These are phyloP conservation scores for Allacma fusca DNA, from an alignment of 2,888 invertebrate genomes.

Conservation along the genomic window DNA sequence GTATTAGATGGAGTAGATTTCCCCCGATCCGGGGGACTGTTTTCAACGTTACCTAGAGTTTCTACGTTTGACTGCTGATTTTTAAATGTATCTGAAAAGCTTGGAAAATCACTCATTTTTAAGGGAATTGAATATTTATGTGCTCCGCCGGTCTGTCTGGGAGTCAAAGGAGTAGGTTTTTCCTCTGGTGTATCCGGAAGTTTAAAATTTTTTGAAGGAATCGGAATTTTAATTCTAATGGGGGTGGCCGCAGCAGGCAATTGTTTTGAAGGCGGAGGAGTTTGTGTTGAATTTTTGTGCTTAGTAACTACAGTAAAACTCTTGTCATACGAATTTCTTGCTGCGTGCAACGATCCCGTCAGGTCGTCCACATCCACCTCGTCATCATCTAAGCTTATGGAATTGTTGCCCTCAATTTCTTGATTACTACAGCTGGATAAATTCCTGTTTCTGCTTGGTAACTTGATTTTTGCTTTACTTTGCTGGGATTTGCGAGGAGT, in stretches of 20 bases:
- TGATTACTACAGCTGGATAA: slow-evolving; percentile 20
- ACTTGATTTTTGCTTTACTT: slow-evolving; percentile 28
- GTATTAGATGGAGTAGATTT: background rate
- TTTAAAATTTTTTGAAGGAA: slow-evolving; percentile 22
- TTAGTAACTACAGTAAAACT: slow-evolving; percentile 19
- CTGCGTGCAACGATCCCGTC: background rate
- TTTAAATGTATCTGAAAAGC: slow-evolving; percentile 38
- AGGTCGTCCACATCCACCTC: background rate
- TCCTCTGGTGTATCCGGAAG: slow-evolving; percentile 2
- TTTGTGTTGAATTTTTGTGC: background rate
- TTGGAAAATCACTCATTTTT: slow-evolving; percentile 47
- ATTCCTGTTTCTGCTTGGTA: slow-evolving; percentile 9
- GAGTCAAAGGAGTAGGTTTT: slow-evolving; percentile 7
- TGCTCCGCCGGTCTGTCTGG: background rate
- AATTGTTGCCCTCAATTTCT: background rate
- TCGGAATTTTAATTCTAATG: slow-evolving; percentile 23
- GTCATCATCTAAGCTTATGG: slow-evolving; percentile 7
- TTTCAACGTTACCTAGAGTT: slow-evolving; percentile 19
- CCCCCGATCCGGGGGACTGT: background rate
- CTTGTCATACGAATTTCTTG: background rate
- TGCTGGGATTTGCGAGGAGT: slow-evolving; percentile 21
- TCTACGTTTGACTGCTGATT: background rate
- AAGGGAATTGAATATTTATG: slow-evolving; percentile 13
- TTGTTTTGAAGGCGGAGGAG: slow-evolving; percentile 1
- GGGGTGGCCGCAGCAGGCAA: background rate